Evolutionary conservation across 2,113 vertebrate genomes (phyloP).

Genomic region (Malurus cyaneus): DNA sequence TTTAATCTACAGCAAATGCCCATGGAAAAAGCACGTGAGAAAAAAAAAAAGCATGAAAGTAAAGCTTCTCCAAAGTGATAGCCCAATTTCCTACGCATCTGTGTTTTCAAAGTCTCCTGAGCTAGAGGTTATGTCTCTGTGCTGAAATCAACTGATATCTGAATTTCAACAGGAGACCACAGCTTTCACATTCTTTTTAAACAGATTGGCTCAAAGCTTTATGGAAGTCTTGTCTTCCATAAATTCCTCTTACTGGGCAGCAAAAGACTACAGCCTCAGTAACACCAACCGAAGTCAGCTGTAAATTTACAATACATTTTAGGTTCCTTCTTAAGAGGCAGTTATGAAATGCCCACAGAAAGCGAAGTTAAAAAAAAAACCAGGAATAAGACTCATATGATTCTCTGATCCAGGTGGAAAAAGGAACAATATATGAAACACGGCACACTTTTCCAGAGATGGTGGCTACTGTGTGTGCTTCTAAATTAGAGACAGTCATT

Average conservation of each 20-base stretch:
- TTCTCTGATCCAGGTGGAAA: conserved; percentile 13
- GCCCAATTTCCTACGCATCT: neutral
- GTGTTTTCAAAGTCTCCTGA: neutral
- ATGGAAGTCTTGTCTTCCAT: neutral
- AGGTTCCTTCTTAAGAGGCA: neutral
- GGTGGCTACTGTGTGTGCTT: neutral
- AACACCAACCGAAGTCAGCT: neutral
- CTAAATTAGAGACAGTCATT: conserved; percentile 8
- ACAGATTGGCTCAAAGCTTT: neutral
- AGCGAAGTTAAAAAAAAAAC: neutral
- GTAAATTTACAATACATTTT: neutral
- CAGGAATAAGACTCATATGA: neutral
- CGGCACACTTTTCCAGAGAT: neutral
- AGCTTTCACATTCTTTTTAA: neutral
- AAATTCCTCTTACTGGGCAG: neutral
- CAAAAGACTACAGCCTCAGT: neutral
- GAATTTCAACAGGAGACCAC: neutral
- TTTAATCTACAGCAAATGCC: neutral
- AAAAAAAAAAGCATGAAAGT: neutral
- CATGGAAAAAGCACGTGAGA: neutral
- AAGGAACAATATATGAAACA: conserved; percentile 23
- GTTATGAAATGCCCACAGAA: neutral
- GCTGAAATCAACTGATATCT: neutral
- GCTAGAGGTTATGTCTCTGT: neutral
- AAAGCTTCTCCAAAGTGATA: neutral